These are phyloP conservation scores for Macroramphosus scolopax DNA, from an alignment of 2,797 vertebrate species.

Conservation along the genomic window DNA sequence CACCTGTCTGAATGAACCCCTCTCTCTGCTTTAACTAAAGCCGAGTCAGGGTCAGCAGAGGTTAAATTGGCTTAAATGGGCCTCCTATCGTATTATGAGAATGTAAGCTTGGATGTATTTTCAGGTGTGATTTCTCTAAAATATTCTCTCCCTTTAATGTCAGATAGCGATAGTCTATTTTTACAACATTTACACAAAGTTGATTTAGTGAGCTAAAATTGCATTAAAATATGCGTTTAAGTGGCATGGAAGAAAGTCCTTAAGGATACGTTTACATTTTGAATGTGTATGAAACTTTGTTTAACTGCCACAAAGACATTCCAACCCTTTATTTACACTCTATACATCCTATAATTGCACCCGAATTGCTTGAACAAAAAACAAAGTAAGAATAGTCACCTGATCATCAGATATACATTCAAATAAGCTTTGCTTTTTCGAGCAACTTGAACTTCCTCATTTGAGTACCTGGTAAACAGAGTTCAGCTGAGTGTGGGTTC, in stretches of 20 bases:
- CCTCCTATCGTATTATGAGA: constrained; percentile 24
- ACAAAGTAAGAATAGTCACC: too few relatives aligned
- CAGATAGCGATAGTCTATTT: constrained; percentile 27
- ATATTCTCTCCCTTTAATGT: constrained; percentile 23
- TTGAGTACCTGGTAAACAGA: not conserved
- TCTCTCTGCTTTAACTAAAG: constrained; percentile 25
- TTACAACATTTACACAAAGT: constrained; percentile 13
- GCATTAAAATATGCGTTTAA: constrained; percentile 10
- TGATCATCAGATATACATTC: not conserved
- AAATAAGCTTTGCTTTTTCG: constrained; percentile 4
- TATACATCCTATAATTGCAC: too few relatives aligned
- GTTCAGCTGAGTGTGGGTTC: constrained; percentile 23
- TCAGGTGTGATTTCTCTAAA: constrained; percentile 33
- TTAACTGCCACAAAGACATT: too few relatives aligned
- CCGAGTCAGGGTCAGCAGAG: constrained; percentile 22
- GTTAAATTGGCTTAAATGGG: constrained; percentile 22
- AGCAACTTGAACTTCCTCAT: constrained; percentile 20
- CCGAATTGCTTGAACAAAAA: too few relatives aligned
- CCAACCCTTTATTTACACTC: too few relatives aligned
- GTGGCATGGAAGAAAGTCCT: constrained; percentile 6
- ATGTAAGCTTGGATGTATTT: constrained; percentile 23
- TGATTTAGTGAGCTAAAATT: constrained; percentile 11
- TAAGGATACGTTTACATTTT: too few relatives aligned
- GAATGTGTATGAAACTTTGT: too few relatives aligned
- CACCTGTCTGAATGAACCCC: constrained; percentile 51